Evolutionary conservation across 2,113 vertebrate genomes (phyloP).

Genomic region (Cephalopterus ornatus): DNA sequence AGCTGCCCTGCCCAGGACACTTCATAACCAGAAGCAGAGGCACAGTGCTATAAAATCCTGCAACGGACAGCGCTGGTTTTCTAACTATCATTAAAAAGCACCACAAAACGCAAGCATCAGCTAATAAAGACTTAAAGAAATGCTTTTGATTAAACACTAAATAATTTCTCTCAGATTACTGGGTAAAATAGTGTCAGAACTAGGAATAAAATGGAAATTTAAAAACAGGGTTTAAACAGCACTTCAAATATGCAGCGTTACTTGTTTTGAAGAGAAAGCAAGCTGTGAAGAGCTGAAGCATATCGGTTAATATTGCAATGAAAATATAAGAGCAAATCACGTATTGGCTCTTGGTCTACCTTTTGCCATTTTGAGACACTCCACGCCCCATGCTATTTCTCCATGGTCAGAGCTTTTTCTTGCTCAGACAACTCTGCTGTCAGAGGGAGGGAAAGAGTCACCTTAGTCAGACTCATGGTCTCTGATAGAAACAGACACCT

Average conservation of each 20-base stretch:
- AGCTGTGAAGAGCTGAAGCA: neutral
- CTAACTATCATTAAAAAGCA: neutral
- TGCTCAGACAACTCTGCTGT: neutral
- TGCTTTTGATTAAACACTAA: neutral
- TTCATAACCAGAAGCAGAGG: neutral
- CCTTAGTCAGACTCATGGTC: neutral
- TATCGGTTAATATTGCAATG: neutral
- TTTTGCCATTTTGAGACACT: neutral
- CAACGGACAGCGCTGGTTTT: neutral
- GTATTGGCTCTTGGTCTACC: neutral
- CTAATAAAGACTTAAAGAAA: neutral
- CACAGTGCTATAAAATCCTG: neutral
- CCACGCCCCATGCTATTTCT: fast-evolving
- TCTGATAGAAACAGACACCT: neutral
- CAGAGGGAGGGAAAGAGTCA: neutral
- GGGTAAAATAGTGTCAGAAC: neutral
- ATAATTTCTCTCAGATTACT: neutral
- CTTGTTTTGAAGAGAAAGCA: neutral
- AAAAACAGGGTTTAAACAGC: neutral
- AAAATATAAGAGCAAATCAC: neutral
- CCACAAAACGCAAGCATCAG: neutral
- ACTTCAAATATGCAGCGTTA: neutral
- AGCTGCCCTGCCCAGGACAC: neutral
- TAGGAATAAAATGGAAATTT: neutral
- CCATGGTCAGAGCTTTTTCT: neutral